A percentile compares a stretch with the other conserved stretches of the same genome.
Evolutionary conservation across 2,113 vertebrate species (phyloP).

Genomic region (Haemorhous mexicanus): DNA sequence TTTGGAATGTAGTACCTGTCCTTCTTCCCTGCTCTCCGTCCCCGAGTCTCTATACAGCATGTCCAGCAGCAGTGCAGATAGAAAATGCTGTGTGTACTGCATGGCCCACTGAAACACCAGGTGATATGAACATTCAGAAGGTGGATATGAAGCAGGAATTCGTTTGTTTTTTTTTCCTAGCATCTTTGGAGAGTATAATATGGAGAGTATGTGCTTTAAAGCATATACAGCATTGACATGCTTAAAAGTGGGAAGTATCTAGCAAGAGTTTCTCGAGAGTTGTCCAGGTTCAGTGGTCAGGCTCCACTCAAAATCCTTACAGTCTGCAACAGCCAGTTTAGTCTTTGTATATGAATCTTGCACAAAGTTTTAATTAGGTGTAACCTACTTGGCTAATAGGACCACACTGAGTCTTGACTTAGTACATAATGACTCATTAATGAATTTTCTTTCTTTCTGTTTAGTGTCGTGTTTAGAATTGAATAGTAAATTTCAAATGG

Average conservation of each 20-base stretch:
- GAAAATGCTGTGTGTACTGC: rapidly evolving
- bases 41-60: not conserved
- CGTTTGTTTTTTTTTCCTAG: not conserved
- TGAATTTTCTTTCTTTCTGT: slow-evolving; percentile 16
- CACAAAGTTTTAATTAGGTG: slow-evolving; percentile 16
- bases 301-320: not conserved
- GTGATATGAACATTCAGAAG: not conserved
- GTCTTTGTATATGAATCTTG: not conserved
- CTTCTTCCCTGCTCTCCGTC: not conserved
- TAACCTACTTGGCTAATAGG: slow-evolving; percentile 34
- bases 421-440: not conserved
- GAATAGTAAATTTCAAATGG: not conserved
- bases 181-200: not conserved
- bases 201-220: not conserved
- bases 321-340: not conserved
- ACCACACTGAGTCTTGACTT: not conserved
- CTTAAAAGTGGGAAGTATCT: not conserved
- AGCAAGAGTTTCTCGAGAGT: not conserved
- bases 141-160: not conserved
- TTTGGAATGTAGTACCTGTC: not conserved
- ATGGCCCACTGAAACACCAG: not conserved
- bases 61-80: not conserved
- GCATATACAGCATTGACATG: not conserved
- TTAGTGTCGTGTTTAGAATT: not conserved
- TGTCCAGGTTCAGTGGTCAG: not conserved